Evolutionary conservation across 2,797 vertebrate species (phyloP), one percentile per base, ranked within the genome.

Genomic region (Xenentodon cancila): DNA sequence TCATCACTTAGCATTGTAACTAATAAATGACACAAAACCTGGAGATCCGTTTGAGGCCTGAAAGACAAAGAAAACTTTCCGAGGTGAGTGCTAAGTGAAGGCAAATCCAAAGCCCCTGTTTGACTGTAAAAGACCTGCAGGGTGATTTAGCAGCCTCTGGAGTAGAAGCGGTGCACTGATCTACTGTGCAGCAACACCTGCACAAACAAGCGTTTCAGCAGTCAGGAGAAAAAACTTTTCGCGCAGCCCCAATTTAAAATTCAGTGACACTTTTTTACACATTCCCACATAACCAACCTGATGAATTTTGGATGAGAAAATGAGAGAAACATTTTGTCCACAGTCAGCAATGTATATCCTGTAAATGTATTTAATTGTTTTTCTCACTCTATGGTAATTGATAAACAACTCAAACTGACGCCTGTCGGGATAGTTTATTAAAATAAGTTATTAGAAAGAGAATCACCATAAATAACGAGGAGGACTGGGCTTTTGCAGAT

Each of bases 1-100:
- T 47, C 13, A 4, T 47, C 15, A 8, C 8, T 42, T 53, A 25
- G 19, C 21, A 42, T 16, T 12, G 17, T n/a, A 54, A 21, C 42
- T 32, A 56, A 56, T 22, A 0, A 44, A 18, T 16, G 0, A 0
- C 22, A 20, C 6, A 19, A 27, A 30, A 9, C 3, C n/a, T 40
- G 27, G 43, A 34, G 53, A 47, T 51, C 40, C 20, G 17, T 30
- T 0, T 51, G 17, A 27, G 46, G 37, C 37, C 53, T 51, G 15
- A n/a, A 50, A 27, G 42, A 47, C 21, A 37, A 37, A 12, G 34
- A 34, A 34, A 27, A 53, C 50, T 15, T 18, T 66, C 27, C 16
- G 4, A 21, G 34, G 15, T 30, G 8, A 48, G 30, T 20, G 12
- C 15, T 21, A 12, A 32, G 1, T 37, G 11, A 60, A 37, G 19